Conservation (phyloP, 2,797 vertebrate genomes). For the Nothura maculosa region DNA sequence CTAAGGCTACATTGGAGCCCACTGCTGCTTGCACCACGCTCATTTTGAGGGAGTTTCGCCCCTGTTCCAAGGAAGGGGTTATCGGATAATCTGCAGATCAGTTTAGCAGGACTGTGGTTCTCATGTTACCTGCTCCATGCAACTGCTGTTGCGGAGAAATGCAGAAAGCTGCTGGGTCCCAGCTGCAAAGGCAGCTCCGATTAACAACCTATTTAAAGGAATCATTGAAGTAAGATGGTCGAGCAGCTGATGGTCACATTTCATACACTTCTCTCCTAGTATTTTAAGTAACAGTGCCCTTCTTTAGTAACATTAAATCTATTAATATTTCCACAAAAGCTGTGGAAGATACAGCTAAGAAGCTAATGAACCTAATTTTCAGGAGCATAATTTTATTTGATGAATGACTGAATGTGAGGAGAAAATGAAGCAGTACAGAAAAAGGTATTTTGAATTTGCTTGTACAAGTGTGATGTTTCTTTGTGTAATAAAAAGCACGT, state of each 20-base stretch:
- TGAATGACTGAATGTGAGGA: background rate
- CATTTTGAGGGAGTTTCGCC: background rate
- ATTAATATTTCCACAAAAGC: background rate
- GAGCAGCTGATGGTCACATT: background rate
- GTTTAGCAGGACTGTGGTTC: background rate
- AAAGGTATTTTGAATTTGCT: background rate
- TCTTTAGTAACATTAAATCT: background rate
- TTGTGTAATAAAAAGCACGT: background rate
- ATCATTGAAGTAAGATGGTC: background rate
- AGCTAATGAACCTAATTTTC: background rate
- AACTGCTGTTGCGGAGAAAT: background rate
- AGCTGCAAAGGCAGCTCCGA: background rate
- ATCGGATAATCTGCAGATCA: background rate
- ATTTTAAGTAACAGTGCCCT: background rate
- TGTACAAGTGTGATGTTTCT: background rate
- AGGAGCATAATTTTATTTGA: background rate
- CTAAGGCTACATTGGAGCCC: fast-evolving
- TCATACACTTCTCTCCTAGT: background rate
- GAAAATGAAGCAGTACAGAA: background rate
- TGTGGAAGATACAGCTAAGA: background rate
- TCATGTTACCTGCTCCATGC: background rate
- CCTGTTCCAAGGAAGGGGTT: background rate
- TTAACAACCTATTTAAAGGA: background rate
- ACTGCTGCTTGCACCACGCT: background rate
- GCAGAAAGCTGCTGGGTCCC: background rate